Percentiles rank a stretch among this genome's conserved stretches.
phyloP scores from a whole-genome alignment of 2,797 vertebrate species.

The Rhadinocentrus ornatus region DNA sequence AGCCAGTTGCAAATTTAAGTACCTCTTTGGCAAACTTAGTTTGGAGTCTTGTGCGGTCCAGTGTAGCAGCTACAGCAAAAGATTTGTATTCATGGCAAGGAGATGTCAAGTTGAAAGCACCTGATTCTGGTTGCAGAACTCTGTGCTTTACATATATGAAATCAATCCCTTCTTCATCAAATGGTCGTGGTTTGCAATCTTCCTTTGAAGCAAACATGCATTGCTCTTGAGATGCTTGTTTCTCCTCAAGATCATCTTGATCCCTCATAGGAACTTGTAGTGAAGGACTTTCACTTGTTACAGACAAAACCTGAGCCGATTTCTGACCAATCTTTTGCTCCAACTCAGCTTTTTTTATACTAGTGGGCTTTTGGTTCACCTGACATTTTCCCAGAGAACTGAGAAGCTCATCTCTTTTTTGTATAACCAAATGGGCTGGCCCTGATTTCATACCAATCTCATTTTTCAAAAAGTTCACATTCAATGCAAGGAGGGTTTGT shows the following conservation, averaged over 20 bases:
- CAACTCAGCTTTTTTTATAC: constrained; percentile 16
- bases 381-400: constrained; percentile 34
- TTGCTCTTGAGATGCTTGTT: constrained; percentile 12
- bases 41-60: constrained; percentile 79
- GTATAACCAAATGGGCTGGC: constrained; percentile 81
- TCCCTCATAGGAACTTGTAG: not conserved
- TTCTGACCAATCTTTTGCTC: not conserved
- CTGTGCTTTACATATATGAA: constrained; percentile 83
- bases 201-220: constrained; percentile 45
- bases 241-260: constrained; percentile 4
- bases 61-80: constrained; percentile 69
- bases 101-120: constrained; percentile 77
- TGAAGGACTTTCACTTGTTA: not conserved
- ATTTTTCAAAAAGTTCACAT: constrained; percentile 77
- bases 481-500: constrained; percentile 67
- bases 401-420: constrained; percentile 78
- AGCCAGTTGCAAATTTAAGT: constrained; percentile 85
- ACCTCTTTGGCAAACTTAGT: constrained; percentile 86
- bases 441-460: constrained; percentile 82
- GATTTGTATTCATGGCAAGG: constrained; percentile 90
- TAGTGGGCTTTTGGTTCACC: constrained; percentile 4
- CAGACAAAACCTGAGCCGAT: accelerated
- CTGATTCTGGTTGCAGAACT: constrained; percentile 86
- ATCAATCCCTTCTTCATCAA: constrained; percentile 72
- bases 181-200: constrained; percentile 80